Percentiles rank a stretch among this genome's conserved stretches.
Evolutionary conservation across 2,113 vertebrate species (phyloP).

Genomic region (Aegotheles bennettii): DNA sequence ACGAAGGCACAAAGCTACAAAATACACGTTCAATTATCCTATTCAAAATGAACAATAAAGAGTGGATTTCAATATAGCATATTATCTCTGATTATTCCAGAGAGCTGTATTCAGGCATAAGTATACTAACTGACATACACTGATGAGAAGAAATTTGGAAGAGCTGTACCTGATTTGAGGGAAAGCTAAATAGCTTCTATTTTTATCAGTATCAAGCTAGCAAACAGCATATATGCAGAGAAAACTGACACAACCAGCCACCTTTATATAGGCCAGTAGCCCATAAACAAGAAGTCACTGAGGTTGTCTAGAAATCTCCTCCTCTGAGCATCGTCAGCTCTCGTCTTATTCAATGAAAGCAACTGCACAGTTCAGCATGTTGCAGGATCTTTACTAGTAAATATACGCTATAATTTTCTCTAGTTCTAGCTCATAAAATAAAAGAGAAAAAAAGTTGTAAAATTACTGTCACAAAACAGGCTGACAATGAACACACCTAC

Average conservation of each 20-base stretch:
- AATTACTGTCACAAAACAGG: background rate
- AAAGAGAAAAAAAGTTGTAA: background rate
- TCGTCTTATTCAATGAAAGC: background rate
- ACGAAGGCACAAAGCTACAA: background rate
- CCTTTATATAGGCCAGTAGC: background rate
- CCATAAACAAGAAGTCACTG: background rate
- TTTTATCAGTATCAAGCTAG: background rate
- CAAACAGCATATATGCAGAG: background rate
- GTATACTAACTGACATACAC: background rate
- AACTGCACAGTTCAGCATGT: background rate
- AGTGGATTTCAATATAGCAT: background rate
- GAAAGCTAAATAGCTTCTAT: background rate
- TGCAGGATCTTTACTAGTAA: background rate
- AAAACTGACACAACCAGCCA: background rate
- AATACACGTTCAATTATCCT: background rate
- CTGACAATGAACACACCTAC: background rate
- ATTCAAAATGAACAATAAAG: conserved; percentile 5
- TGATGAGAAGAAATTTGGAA: background rate
- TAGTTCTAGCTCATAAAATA: background rate
- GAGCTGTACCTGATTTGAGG: background rate
- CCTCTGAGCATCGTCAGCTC: background rate
- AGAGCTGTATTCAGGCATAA: background rate
- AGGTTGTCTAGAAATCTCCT: background rate
- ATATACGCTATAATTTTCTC: background rate
- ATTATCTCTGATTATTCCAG: background rate